phyloP scores from a whole-genome alignment of 2,888 invertebrate genomes.

The Noctuana brunneofusca region DNA sequence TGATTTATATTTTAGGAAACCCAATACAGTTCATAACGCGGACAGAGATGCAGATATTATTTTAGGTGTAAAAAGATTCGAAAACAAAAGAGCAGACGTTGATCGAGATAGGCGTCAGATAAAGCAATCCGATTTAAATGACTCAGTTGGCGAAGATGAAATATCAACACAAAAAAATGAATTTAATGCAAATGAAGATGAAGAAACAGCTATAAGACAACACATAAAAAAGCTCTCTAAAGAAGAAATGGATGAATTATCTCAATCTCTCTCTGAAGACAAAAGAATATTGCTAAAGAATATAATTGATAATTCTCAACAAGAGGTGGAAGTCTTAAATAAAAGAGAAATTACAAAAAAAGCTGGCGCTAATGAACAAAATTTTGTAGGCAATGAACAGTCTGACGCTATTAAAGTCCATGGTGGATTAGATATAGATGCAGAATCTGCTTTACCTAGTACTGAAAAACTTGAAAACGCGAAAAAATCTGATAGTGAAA shows the following conservation, averaged over 20 bases:
- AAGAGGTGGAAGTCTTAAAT: conserved; percentile 47
- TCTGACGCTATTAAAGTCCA: conserved; percentile 65
- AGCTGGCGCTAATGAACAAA: conserved; percentile 67
- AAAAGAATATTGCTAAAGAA: conserved; percentile 67
- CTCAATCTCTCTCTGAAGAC: conserved; percentile 67
- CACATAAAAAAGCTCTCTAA: conserved; percentile 68
- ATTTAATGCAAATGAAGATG: conserved; percentile 51
- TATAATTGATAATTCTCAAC: conserved; percentile 54
- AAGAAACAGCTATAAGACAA: conserved; percentile 66
- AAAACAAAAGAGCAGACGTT: conserved; percentile 44
- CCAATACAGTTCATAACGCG: conserved; percentile 51
- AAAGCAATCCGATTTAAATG: conserved; percentile 33
- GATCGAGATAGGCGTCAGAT: conserved; percentile 59
- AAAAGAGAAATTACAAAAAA: conserved; percentile 78
- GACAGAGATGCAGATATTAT: conserved; percentile 43
- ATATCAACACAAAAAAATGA: conserved; percentile 38
- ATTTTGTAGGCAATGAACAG: conserved; percentile 58
- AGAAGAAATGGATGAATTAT: conserved; percentile 65
- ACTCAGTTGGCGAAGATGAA: conserved; percentile 13
- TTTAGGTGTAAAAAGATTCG: conserved; percentile 47
- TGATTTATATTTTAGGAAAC: conserved; percentile 50
- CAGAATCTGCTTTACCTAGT: conserved; percentile 44
- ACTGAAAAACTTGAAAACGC: conserved; percentile 50
- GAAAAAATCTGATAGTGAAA: conserved; percentile 52
- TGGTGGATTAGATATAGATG: conserved; percentile 42